Evolutionary conservation across 2,888 invertebrate genomes (phyloP).

Genomic region (Ceraclea dissimilis): DNA sequence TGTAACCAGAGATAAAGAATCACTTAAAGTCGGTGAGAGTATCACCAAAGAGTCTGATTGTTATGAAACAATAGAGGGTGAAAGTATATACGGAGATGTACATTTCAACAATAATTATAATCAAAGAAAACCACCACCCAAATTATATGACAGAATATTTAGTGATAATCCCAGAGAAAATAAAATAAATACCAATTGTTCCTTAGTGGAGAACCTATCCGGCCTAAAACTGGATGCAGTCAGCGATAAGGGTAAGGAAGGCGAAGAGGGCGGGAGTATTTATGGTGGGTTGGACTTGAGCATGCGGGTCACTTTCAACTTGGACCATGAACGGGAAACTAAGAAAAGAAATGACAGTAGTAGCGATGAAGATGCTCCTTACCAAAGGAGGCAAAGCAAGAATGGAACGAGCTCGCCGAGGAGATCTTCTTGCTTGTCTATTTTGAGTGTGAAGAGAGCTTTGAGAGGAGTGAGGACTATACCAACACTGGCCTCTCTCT

Average conservation of each 20-base stretch:
- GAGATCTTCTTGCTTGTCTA: constrained; percentile 26
- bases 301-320: constrained; percentile 28
- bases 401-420: constrained; percentile 25
- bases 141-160: constrained; percentile 24
- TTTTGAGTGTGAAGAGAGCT: constrained; percentile 27
- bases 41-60: constrained; percentile 7
- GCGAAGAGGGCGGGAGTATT: constrained; percentile 9
- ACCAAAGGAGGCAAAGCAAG: constrained; percentile 24
- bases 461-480: constrained; percentile 39
- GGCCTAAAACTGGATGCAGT: constrained; percentile 17
- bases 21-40: background rate
- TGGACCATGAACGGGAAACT: constrained; percentile 28
- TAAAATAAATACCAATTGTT: constrained; percentile 11
- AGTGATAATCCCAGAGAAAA: constrained; percentile 13
- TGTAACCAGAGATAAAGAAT: background rate
- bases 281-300: constrained; percentile 18
- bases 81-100: constrained; percentile 21
- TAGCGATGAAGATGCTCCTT: constrained; percentile 23
- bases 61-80: constrained; percentile 16
- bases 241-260: background rate
- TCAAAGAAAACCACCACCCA: constrained; percentile 4
- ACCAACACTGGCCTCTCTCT: constrained; percentile 44
- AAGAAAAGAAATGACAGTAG: constrained; percentile 26
- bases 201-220: constrained; percentile 11
- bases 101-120: constrained; percentile 10